Base-by-base conservation (phyloP, 2,113 vertebrate species). In the Bubalus kerabau region DNA sequence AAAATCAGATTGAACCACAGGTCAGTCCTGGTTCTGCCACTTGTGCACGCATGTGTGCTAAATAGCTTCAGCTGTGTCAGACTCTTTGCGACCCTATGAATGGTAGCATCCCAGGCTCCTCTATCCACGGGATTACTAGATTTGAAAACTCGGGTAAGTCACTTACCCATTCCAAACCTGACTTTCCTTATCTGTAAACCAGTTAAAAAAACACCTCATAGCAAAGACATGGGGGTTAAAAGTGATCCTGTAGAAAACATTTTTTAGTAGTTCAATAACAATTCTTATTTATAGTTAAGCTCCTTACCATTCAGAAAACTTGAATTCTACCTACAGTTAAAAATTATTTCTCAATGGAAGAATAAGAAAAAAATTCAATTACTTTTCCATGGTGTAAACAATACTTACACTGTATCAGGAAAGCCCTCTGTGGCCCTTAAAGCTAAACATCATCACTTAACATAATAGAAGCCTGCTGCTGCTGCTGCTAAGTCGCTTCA, bases 211-310 rank as follows among this genome's bases (percentile, higher is more conserved):
- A 97, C n/a, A 95, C 2, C 8, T 96, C 21, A 54, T 5, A 90
- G 54, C 76, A 92, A 84, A 92, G 32, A 12, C 15, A 82, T 14
- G 26, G 60, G 32, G 2, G 32, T 93, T 95, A 90, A 94, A 96
- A 67, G 19, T 30, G 7, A 89, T 76, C 17, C 21, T 40, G 36
- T 1, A 91, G 36, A 87, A 17, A 94, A 48, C 30, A 23, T 52
- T 97, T 54, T 60, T 92, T 93, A 95, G 87, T 62, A 97, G 86
- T 85, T 92, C 60, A 56, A 23, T 91, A 94, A 60, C 43, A 23
- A 54, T 71, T 80, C 96, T 46, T n/a, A 95, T 56, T 91, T 87
- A 30, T 56, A 92, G 32, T 78, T 83, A 95, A 46, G 76, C 17
- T 95, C 64, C 14, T 46, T 30, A 92, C 19, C 40, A 48, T 43